A percentile compares a stretch with the other conserved stretches of the same genome.
phyloP scores from a whole-genome alignment of 2,888 invertebrate genomes.

The Lamproptera curius region DNA sequence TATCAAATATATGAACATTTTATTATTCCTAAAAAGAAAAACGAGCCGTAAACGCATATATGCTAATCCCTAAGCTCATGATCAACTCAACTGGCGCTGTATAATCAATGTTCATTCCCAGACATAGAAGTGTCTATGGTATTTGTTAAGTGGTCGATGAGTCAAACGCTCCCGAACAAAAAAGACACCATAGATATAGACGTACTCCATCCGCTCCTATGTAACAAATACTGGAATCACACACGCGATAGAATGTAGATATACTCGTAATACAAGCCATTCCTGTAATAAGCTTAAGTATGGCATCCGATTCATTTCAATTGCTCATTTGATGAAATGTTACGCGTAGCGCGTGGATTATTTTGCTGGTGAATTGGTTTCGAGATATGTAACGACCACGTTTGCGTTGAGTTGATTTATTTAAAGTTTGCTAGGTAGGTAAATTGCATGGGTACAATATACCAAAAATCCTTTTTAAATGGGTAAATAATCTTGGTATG shows the following conservation, averaged over 20 bases:
- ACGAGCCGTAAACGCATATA: too few relatives aligned
- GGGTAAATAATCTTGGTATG: too few relatives aligned
- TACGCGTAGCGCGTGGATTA: constrained; percentile 13
- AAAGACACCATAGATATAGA: constrained; percentile 1
- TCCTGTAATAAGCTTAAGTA: constrained; percentile 9
- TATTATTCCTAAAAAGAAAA: too few relatives aligned
- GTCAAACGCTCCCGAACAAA: constrained; percentile 1
- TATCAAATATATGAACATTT: too few relatives aligned
- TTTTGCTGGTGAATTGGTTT: too few relatives aligned
- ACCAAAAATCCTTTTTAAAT: too few relatives aligned
- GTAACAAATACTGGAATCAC: constrained; percentile 13
- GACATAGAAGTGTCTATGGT: background rate
- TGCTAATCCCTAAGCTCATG: too few relatives aligned
- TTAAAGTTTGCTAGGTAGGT: too few relatives aligned
- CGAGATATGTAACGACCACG: too few relatives aligned
- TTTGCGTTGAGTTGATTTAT: too few relatives aligned
- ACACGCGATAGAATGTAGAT: constrained; percentile 12
- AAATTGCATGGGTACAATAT: too few relatives aligned
- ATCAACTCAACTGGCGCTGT: too few relatives aligned
- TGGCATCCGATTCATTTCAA: constrained; percentile 22
- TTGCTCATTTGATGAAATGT: constrained; percentile 18
- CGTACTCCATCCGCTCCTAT: constrained; percentile 1
- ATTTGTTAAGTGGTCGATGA: constrained; percentile 4
- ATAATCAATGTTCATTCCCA: constrained; percentile 5
- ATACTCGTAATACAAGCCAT: constrained; percentile 13